Evolutionary conservation across 1,140 invertebrate species (phyloP).

Genomic region (Stenopsyche tienmushanensis): DNA sequence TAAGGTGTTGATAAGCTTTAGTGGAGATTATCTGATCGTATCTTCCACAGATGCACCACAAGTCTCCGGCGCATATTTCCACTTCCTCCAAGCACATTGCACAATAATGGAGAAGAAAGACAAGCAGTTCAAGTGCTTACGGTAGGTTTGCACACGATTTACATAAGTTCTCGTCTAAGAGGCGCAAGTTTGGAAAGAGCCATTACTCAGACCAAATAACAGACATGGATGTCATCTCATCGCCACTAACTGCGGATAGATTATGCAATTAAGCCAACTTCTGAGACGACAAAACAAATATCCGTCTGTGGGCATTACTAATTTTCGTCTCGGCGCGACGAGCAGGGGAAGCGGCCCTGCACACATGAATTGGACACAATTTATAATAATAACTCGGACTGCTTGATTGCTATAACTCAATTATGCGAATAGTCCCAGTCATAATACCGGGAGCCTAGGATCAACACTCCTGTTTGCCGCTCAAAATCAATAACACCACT

Average conservation of each 20-base stretch:
- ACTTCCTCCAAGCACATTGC: no score
- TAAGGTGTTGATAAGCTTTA: no score
- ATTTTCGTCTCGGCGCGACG: background rate
- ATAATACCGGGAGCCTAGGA: no score
- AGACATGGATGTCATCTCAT: slow-evolving; percentile 11
- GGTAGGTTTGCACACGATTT: no score
- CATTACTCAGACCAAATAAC: background rate
- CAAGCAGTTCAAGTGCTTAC: no score
- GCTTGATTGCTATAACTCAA: slow-evolving; percentile 4
- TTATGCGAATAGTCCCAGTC: background rate
- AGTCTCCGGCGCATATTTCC: no score
- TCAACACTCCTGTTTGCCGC: no score
- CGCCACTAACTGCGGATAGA: slow-evolving; percentile 15
- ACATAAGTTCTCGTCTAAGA: slow-evolving; percentile 14
- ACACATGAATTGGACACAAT: slow-evolving; percentile 12
- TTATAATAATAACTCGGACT: slow-evolving; percentile 5
- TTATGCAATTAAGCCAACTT: slow-evolving; percentile 21
- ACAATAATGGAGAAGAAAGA: no score
- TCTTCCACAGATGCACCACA: no score
- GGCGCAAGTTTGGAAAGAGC: slow-evolving; percentile 9
- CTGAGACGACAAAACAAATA: slow-evolving; percentile 24
- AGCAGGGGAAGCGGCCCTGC: background rate
- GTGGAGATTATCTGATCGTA: no score
- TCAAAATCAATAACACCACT: no score
- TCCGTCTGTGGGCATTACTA: background rate